Evolutionary conservation across 1,140 invertebrate species (phyloP).

Genomic region (Chironomus striatipennis): DNA sequence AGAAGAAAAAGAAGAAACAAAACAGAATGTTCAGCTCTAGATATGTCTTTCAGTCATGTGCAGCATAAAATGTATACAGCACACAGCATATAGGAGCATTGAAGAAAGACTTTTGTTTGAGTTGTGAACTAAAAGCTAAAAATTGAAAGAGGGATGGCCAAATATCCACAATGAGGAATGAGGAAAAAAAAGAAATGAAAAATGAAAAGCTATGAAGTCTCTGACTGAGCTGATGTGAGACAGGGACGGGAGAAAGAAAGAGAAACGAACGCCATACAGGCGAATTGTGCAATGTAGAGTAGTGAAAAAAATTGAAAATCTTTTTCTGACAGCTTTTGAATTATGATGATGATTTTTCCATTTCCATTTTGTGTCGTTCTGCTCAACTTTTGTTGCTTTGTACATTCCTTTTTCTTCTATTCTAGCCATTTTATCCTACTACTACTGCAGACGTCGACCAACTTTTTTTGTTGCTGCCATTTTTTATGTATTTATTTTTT

Average conservation of each 20-base stretch:
- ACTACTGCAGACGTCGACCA: neutral
- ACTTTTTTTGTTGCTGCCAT: slow-evolving; percentile 26
- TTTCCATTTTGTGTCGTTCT: neutral
- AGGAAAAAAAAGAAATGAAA: neutral
- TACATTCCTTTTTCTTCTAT: slow-evolving; percentile 11
- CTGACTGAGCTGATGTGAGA: neutral
- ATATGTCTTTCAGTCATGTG: slow-evolving; percentile 10
- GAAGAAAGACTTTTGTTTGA: neutral
- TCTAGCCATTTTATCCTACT: slow-evolving; percentile 11
- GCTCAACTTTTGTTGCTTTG: neutral
- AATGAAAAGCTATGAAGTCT: neutral
- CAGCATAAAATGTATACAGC: neutral
- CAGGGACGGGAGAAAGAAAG: no score
- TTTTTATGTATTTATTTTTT: neutral
- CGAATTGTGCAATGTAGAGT: slow-evolving; percentile 19
- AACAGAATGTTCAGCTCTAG: neutral
- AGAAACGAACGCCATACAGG: no score
- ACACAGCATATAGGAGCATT: neutral
- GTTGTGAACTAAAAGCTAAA: neutral
- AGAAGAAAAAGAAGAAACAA: no score
- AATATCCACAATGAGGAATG: neutral
- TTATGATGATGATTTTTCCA: slow-evolving; percentile 23
- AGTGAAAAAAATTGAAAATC: slow-evolving; percentile 17
- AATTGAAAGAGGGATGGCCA: neutral
- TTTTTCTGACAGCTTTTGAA: slow-evolving; percentile 20